Evolutionary conservation across 2,113 vertebrate genomes (phyloP), one percentile per base, ranked within the genome.

Genomic region (Hylia prasina): DNA sequence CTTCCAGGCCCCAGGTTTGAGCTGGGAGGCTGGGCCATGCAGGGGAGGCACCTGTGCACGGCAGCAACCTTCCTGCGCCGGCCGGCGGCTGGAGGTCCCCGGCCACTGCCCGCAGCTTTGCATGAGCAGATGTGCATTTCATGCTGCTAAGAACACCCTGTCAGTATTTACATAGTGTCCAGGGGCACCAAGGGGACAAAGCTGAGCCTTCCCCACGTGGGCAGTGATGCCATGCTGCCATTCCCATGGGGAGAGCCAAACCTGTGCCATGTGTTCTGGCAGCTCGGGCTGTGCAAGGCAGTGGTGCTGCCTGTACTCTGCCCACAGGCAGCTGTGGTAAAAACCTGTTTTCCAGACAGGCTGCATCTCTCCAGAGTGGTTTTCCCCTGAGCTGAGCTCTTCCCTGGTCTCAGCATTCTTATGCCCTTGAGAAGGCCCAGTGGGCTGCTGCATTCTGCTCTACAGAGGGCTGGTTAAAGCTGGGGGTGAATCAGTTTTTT

Each of bases 71-170:
- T 82, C 82, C 93, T 77, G 72, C 3, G 0, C 51, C 0, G 2
- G 40, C 53, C 5, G 1, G 35, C 3, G 2, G 7, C 76, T n/a
- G 50, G 12, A 68, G 51, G 40, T 18, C 13, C 56, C n/a, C 0
- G 5, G 54, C 28, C 9, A 4, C 28, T 0, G 0, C 27, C 58
- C 2, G 0, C 10, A 15, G 71, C 69, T 92, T 89, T 89, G 86
- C 93, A 81, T 92, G 47, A 68, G 82, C 96, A 95, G 93, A 54
- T 92, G 93, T 57, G 92, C 75, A 5, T 45, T 37, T 63, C 12
- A 10, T 2, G 56, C 75, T 35, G 92, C 79, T 73, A 4, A 68
- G 70, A 53, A 80, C 76, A 53, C 5, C 10, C 87, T 21, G n/a
- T 2, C 13, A 3, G 28, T 11, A 84, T 85, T 96, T 79, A 78